Percentiles rank a stretch among this genome's conserved stretches.
Evolutionary conservation across 2,888 invertebrate species (phyloP).

Genomic region (Amiota minor): DNA sequence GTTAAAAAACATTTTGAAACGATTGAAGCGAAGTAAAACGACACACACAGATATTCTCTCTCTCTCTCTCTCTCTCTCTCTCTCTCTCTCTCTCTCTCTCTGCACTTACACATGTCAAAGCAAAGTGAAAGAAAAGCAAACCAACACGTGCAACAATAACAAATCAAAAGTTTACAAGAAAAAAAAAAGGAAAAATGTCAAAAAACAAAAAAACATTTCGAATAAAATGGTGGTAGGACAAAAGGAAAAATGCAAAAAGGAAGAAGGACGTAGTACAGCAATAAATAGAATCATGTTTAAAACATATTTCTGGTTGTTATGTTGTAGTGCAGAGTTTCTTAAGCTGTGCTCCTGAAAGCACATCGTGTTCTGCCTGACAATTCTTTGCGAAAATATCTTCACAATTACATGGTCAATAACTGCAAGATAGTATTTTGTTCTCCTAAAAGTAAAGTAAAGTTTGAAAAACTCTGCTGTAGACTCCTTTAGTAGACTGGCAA

Average conservation of each 20-base stretch:
- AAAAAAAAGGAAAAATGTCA: conserved; percentile 38
- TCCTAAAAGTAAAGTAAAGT: no score
- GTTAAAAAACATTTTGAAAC: conserved; percentile 50
- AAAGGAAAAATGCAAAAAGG: conserved; percentile 46
- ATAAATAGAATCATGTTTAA: conserved; percentile 57
- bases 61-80: not conserved
- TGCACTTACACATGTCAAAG: conserved; percentile 8
- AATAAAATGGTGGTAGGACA: conserved; percentile 29
- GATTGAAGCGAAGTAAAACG: conserved; percentile 31
- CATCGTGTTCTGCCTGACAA: no score
- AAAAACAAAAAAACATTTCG: conserved; percentile 51
- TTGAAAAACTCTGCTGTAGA: no score
- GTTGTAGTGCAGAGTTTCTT: no score
- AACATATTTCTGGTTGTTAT: conserved; percentile 50
- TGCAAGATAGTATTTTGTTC: no score
- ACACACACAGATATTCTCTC: conserved; percentile 1
- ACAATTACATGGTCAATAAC: no score
- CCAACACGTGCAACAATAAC: conserved; percentile 68
- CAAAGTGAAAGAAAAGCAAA: conserved; percentile 25
- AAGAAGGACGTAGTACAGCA: conserved; percentile 40
- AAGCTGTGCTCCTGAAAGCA: no score
- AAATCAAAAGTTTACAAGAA: conserved; percentile 64
- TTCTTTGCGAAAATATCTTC: no score
- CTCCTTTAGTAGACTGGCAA: no score
- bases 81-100: not conserved